Conservation (phyloP, 2,888 invertebrate genomes). For the Colostygia pectinataria region DNA sequence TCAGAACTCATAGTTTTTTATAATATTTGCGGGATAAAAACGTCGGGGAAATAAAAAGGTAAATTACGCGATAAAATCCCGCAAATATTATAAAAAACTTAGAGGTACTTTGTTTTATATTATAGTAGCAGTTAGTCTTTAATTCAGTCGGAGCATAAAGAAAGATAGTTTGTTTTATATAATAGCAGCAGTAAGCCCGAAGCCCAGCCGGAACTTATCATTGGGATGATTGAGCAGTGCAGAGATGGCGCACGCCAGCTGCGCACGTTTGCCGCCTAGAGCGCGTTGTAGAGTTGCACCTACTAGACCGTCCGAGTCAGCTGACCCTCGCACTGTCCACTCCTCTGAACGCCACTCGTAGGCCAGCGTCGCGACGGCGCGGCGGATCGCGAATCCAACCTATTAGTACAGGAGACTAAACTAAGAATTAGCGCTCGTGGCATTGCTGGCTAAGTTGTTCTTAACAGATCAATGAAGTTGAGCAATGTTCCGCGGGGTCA, state of each 20-base stretch:
- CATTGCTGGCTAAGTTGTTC: too few relatives aligned
- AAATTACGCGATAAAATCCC: too few relatives aligned
- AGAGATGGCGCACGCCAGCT: constrained; percentile 68
- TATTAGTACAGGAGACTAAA: too few relatives aligned
- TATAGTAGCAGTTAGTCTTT: too few relatives aligned
- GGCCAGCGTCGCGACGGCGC: constrained; percentile 68
- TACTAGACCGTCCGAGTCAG: constrained; percentile 74
- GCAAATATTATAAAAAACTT: too few relatives aligned
- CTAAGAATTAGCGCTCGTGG: too few relatives aligned
- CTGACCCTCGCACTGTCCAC: constrained; percentile 71
- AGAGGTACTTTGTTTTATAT: too few relatives aligned
- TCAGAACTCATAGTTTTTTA: too few relatives aligned
- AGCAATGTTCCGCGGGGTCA: too few relatives aligned
- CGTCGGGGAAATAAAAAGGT: background rate
- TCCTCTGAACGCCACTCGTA: constrained; percentile 69
- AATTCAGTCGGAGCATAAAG: too few relatives aligned
- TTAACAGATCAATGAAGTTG: too few relatives aligned
- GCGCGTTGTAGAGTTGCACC: constrained; percentile 69
- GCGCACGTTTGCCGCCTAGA: constrained; percentile 63
- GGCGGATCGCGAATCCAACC: constrained; percentile 69
- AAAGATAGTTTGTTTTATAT: background rate
- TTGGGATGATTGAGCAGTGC: constrained; percentile 78
- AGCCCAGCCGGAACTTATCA: constrained; percentile 74
- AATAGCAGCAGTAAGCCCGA: constrained; percentile 68
- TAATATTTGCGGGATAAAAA: too few relatives aligned